Evolutionary conservation across 53 echinoderm and acorn worm species (phyloP), one percentile per base, ranked within the genome.

Genomic region (Actinopyga echinites): DNA sequence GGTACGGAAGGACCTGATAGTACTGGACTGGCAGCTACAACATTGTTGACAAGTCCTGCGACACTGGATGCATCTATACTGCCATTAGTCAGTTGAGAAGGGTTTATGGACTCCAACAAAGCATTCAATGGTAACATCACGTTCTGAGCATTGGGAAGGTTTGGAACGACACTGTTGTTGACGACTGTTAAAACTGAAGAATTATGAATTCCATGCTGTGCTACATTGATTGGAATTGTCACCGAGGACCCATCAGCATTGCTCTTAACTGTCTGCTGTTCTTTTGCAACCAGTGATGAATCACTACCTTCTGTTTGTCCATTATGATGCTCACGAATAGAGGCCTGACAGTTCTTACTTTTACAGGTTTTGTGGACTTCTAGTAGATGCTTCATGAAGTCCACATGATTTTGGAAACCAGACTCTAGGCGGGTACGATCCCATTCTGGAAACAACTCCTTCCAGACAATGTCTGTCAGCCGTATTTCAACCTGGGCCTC

Each of bases 401-500:
- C 77, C 0, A 77, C 77, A 49, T 77, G 77, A n/a, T 77, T 77
- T 24, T 77, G 77, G 23, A 53, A 77, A 32, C 77, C 77, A 28
- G 77, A 77, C 77, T 55, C 77, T 2, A 77, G 77, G 0, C 77
- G 77, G 8, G 56, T 77, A 0, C 77, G 77, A 21, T 77, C 77
- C 77, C 77, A 77, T 19, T 77, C 77, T 5, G 77, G 77, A 17
- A 77, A 77, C 4, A 77, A 44, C 55, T 77, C 77, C 56, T 77
- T 77, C 77, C 77, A 77, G 25, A 77, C 31, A 6, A 77, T 77
- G 12, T 77, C 77, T 26, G 77, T 77, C 22, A 77, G 77, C 31
- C 77, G 54, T 13, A 77, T 77, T 32, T 77, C 77, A 15, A 77
- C 77, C 31, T 77, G 77, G 13, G 77, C 77, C 30, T 77, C 77